Evolutionary conservation across 2,113 vertebrate species (phyloP).

Genomic region (Perca flavescens): DNA sequence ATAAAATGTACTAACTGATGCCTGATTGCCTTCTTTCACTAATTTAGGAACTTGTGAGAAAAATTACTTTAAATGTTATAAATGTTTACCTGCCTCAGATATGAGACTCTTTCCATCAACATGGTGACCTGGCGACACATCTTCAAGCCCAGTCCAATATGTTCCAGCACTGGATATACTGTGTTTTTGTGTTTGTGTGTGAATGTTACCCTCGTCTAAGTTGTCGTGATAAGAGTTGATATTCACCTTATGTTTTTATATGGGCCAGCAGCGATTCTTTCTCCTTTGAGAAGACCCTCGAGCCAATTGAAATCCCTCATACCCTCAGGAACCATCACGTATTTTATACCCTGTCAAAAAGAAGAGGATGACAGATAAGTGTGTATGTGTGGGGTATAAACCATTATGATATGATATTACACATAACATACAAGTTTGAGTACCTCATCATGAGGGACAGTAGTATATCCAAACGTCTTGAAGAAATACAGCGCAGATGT

Average conservation of each 20-base stretch:
- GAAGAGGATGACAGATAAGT: background rate
- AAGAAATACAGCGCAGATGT: conserved; percentile 32
- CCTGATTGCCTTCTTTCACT: background rate
- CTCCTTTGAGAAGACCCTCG: conserved; percentile 65
- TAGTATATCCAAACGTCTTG: conserved; percentile 79
- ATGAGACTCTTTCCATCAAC: background rate
- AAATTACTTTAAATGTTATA: background rate
- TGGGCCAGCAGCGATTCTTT: conserved; percentile 1
- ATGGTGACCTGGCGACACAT: background rate
- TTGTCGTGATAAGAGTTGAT: background rate
- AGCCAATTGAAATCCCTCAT: conserved; percentile 80
- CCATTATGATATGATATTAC: background rate
- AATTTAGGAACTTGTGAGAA: background rate
- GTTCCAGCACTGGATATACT: background rate
- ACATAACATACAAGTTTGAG: background rate
- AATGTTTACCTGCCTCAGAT: background rate
- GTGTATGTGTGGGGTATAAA: background rate
- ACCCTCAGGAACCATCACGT: conserved; percentile 82
- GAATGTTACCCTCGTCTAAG: background rate
- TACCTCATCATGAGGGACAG: conserved; percentile 85
- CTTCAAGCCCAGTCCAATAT: conserved; percentile 1
- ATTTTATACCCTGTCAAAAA: conserved; percentile 80
- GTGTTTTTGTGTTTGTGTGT: background rate
- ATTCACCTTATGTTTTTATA: conserved; percentile 56
- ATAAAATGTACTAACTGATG: background rate